Conservation (phyloP, 2,797 vertebrate genomes). For the Varecia variegata region DNA sequence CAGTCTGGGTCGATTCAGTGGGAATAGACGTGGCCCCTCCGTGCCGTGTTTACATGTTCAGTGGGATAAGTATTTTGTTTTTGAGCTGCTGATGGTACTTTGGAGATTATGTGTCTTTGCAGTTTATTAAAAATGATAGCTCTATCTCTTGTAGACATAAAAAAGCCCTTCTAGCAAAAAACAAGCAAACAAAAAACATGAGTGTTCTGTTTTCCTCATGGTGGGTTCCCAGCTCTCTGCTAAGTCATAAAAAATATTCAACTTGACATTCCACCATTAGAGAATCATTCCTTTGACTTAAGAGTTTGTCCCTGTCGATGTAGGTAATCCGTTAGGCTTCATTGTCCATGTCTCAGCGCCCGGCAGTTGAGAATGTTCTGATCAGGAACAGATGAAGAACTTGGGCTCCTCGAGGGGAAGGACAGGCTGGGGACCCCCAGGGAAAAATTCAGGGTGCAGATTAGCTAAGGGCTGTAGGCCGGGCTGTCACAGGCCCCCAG, state of each 20-base stretch:
- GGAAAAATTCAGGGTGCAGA: fast-evolving
- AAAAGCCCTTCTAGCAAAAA: neutral
- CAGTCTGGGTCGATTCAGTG: fast-evolving
- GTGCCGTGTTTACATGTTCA: fast-evolving
- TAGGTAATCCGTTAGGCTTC: neutral
- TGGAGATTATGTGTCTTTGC: neutral
- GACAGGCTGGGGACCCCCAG: fast-evolving
- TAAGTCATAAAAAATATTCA: neutral
- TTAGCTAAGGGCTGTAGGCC: fast-evolving
- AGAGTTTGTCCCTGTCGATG: neutral
- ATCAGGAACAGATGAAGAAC: fast-evolving
- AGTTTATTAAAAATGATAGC: neutral
- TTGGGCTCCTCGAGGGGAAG: neutral
- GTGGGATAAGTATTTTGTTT: neutral
- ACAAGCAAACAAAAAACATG: neutral
- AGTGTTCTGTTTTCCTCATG: neutral
- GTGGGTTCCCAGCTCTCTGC: neutral
- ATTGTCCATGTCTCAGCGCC: fast-evolving
- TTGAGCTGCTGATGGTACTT: neutral
- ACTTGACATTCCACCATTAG: neutral
- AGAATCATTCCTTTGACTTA: neutral
- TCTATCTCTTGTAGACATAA: neutral
- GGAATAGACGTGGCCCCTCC: fast-evolving
- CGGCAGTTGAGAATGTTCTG: too few species aligned
- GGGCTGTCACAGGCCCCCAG: fast-evolving